Conservation (phyloP, 2,113 vertebrate species). For the Crotophaga sulcirostris region DNA sequence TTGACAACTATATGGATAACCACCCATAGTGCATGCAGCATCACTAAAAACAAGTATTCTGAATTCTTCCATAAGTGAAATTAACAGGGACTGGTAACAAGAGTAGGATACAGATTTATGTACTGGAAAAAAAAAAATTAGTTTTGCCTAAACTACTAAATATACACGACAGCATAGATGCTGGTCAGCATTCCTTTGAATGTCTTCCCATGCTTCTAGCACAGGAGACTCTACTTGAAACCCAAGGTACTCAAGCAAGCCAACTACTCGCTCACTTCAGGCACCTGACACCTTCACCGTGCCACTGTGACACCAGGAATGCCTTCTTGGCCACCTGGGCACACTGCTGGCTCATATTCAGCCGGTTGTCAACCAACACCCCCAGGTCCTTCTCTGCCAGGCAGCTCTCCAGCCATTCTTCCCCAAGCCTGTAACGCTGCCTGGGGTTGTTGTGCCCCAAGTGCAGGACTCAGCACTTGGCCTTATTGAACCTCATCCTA, state of each 20-base stretch:
- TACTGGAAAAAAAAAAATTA: fast-evolving
- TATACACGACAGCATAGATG: fast-evolving
- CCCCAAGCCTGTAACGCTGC: no score
- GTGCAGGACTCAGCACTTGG: no score
- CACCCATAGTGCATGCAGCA: neutral
- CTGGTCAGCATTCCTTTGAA: neutral
- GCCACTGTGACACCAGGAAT: fast-evolving
- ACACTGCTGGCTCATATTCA: no score
- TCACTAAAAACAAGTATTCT: neutral
- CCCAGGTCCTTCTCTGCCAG: no score
- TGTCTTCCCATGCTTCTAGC: neutral
- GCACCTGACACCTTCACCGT: fast-evolving
- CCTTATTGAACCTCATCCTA: no score
- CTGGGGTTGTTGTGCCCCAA: no score
- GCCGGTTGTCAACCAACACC: no score
- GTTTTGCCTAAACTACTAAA: neutral
- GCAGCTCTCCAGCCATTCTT: no score
- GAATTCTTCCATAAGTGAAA: neutral
- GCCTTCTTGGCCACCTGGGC: no score
- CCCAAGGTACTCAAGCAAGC: no score
- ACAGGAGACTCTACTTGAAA: neutral
- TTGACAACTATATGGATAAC: neutral
- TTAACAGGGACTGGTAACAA: neutral
- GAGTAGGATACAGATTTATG: fast-evolving
- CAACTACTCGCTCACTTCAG: fast-evolving